Percentiles rank a stretch among this genome's conserved stretches.
These are phyloP conservation scores for Scaptodrosophila latifasciaeformis DNA, from an alignment of 2,888 invertebrate genomes.

Conservation along the genomic window DNA sequence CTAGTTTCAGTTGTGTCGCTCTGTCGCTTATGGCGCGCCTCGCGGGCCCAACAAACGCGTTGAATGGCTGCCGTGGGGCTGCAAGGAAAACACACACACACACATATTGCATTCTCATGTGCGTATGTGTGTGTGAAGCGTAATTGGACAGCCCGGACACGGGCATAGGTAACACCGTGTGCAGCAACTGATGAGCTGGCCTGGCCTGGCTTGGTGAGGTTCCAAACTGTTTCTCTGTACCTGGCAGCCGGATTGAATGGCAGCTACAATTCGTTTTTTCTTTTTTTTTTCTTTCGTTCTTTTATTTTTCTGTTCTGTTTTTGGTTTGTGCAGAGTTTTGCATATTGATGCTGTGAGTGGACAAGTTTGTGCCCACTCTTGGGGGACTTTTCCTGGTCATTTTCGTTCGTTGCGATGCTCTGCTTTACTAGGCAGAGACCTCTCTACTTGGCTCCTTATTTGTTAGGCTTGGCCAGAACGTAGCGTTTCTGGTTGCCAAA, in stretches of 20 bases:
- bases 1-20: conserved; percentile 61
- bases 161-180: conserved; percentile 7
- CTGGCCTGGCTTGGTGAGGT: too few species aligned
- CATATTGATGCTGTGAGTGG: conserved; percentile 54
- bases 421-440: neutral
- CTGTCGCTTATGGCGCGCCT: conserved; percentile 49
- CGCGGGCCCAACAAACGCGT: conserved; percentile 64
- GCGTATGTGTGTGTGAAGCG: conserved; percentile 67
- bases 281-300: conserved; percentile 5
- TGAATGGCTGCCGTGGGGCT: conserved; percentile 32
- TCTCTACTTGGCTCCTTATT: too few species aligned
- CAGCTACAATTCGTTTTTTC: conserved; percentile 44
- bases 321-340: conserved; percentile 40
- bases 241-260: conserved; percentile 44
- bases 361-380: conserved; percentile 17
- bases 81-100: conserved; percentile 1
- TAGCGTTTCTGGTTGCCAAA: neutral
- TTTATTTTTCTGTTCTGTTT: conserved; percentile 7
- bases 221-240: too few species aligned
- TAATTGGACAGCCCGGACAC: conserved; percentile 52
- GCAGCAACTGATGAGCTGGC: conserved; percentile 9
- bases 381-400: neutral
- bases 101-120: conserved; percentile 38
- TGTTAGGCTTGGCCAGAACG: neutral
- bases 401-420: neutral